Evolutionary conservation across 2,888 invertebrate species (phyloP), one percentile per base, ranked within the genome.

Genomic region (Lasioglossum lativentre): DNA sequence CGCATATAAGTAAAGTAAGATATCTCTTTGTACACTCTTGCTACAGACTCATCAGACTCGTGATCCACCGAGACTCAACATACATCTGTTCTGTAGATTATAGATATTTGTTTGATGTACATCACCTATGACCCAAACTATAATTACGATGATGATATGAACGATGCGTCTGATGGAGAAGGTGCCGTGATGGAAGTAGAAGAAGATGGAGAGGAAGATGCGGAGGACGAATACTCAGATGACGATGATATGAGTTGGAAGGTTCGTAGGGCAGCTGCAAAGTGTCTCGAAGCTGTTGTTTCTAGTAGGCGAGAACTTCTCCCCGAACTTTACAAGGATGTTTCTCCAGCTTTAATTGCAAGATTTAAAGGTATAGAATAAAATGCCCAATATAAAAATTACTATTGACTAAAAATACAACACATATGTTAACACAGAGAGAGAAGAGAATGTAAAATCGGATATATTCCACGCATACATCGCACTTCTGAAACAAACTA

Each of bases 201-300:
- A 85, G 96, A 96, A 86, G 96, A 96, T 78, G 96, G 96, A 2
- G 97, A 97, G 45, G 97, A 97, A 86, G 97, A 97, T 75, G 98
- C 97, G 72, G 98, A 98, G 42, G 97, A 97, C 88, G 99, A 99
- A 93, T 99, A 99, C 95, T 99, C 99, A 73, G 99, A 99, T 95
- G 99, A 99, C 95, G 99, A 99, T 94, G 99, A 99, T 94, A 99
- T 99, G 98, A 99, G 99, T 85, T 99, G 99, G 99, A 99, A 99
- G 96, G 98, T 98, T 16, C 96, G 99, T 59, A 97, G 99, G 68
- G 98, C 99, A 0, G 98, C 99, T 8, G 99, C 99, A 0, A 99
- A 99, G 95, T 99, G 99, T 93, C 96, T 99, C 30, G 99, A 99
- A 95, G 98, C 99, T 0, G 97, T 99, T 52, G 98, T 99, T 88